Percentiles rank a stretch among this genome's conserved stretches.
phyloP scores from a whole-genome alignment of 2,113 vertebrate species.

The Aegithalos caudatus region DNA sequence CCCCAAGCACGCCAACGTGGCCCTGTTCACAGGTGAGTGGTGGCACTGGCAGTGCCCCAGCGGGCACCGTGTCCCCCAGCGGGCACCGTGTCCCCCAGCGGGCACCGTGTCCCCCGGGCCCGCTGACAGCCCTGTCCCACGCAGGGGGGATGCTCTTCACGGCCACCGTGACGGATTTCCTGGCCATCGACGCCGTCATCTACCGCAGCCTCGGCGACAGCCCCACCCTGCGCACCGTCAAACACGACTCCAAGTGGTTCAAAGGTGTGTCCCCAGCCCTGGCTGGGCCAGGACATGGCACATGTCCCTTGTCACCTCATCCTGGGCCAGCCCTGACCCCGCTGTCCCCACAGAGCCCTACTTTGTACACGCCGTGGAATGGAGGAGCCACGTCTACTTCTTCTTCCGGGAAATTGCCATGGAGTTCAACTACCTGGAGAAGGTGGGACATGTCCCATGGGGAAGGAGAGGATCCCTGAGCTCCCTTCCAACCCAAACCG shows the following conservation, averaged over 20 bases:
- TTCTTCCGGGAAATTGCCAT: slow-evolving; percentile 99
- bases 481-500: neutral
- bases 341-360: slow-evolving; percentile 77
- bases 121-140: neutral
- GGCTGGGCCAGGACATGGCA: neutral
- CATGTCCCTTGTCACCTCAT: accelerated
- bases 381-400: slow-evolving; percentile 94
- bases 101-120: accelerated
- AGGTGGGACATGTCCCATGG: slow-evolving; percentile 69
- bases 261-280: slow-evolving; percentile 74
- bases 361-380: slow-evolving; percentile 91
- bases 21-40: slow-evolving; percentile 89
- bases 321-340: neutral
- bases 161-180: slow-evolving; percentile 93
- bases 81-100: too few relatives aligned
- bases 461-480: accelerated
- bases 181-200: slow-evolving; percentile 95
- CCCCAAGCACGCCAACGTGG: slow-evolving; percentile 94
- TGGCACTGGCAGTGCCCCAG: accelerated
- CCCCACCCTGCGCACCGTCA: slow-evolving; percentile 90
- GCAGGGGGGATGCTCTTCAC: slow-evolving; percentile 94
- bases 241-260: slow-evolving; percentile 98
- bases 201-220: slow-evolving; percentile 92
- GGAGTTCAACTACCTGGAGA: slow-evolving; percentile 97
- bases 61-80: too few relatives aligned